These are phyloP conservation scores for Sphyrna mokarran DNA, from an alignment of 2,113 vertebrate species.

Conservation along the genomic window DNA sequence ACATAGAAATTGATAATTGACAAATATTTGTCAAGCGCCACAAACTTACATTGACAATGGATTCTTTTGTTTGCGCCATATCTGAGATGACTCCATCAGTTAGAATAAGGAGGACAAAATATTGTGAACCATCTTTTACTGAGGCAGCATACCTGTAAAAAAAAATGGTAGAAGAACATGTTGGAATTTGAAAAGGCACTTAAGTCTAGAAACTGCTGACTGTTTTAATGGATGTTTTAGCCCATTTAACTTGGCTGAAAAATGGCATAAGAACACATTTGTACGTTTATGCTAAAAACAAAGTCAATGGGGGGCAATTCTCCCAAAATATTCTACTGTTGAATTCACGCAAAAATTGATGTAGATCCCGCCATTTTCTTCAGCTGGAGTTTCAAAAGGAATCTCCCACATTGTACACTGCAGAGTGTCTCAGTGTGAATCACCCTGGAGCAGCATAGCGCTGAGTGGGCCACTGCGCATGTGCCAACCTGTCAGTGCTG, in stretches of 20 bases:
- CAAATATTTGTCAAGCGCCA: constrained; percentile 9
- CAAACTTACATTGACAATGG: constrained; percentile 81
- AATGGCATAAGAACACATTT: neutral
- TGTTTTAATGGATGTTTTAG: neutral
- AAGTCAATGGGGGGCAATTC: neutral
- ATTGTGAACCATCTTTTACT: constrained; percentile 90
- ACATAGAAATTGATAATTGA: neutral
- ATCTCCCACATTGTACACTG: too few species aligned
- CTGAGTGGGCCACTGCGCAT: too few species aligned
- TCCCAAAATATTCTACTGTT: too few species aligned
- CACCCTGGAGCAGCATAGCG: too few species aligned
- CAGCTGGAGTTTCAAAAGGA: too few species aligned
- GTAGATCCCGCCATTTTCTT: too few species aligned
- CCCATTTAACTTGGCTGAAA: neutral
- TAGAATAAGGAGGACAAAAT: constrained; percentile 90
- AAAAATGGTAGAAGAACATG: constrained; percentile 36
- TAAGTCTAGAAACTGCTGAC: neutral
- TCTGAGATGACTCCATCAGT: constrained; percentile 94
- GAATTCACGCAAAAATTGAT: too few species aligned
- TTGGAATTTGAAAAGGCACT: neutral
- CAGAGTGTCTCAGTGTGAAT: too few species aligned
- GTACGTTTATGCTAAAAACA: neutral
- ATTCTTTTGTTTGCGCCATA: constrained; percentile 93
- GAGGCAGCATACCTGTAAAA: constrained; percentile 76
- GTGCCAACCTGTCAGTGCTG: too few species aligned